Percentiles rank a stretch among this genome's conserved stretches.
Evolutionary conservation across 2,113 vertebrate genomes (phyloP).

Genomic region (Anhinga anhinga): DNA sequence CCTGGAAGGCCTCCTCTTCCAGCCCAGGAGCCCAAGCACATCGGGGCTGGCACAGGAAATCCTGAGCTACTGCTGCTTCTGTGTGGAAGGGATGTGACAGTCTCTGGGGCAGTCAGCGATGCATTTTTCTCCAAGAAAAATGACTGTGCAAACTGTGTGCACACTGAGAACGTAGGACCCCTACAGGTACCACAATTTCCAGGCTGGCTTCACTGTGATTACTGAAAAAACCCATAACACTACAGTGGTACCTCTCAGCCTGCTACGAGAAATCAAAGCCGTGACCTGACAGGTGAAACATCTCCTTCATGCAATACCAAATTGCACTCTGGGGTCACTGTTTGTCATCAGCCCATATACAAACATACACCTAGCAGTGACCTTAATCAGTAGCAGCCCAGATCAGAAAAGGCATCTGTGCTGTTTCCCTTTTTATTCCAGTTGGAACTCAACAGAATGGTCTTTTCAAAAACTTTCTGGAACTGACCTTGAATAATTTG

Average conservation of each 20-base stretch:
- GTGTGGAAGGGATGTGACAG: neutral
- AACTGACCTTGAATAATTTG: neutral
- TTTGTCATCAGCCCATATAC: neutral
- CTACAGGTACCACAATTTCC: neutral
- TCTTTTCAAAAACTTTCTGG: neutral
- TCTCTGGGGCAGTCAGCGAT: neutral
- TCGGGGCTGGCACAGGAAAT: neutral
- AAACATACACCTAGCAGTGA: neutral
- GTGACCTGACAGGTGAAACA: neutral
- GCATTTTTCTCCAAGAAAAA: neutral
- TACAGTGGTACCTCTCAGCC: neutral
- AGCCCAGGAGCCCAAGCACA: neutral
- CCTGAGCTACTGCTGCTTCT: neutral
- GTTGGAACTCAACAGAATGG: neutral
- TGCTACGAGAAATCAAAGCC: neutral
- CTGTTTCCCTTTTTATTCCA: neutral
- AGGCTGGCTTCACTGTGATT: neutral
- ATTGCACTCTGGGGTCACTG: too few relatives aligned
- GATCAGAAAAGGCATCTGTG: neutral
- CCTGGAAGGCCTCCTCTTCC: neutral
- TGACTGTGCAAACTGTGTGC: neutral
- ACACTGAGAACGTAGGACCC: neutral
- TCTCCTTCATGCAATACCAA: neutral
- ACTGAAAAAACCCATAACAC: rapidly evolving
- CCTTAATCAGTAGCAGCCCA: neutral